Base-by-base conservation (phyloP, 2,888 invertebrate genomes). In the Heteromyza rotundicornis region DNA sequence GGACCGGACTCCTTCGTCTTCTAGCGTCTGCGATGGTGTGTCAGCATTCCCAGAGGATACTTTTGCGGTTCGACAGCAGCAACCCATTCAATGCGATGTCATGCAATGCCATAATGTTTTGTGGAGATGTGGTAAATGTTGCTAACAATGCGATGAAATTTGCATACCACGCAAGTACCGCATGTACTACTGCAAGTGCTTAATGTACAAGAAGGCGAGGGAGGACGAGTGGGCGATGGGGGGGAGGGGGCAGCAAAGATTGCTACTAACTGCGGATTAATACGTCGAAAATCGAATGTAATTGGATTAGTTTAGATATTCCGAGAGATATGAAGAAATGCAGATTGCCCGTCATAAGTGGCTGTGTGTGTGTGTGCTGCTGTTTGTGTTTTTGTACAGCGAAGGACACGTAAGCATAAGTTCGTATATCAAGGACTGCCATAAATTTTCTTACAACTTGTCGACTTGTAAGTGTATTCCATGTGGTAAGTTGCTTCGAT, bases 281-380 rank as follows among this genome's bases (percentile, higher is more conserved):
- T 58, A 52, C 58, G 40, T 22, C 51, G 52, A 51, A 58, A 52
- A 58, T 51, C 51, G 58, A 58, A 58, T 58, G 52, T 58, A 58
- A 58, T 58, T 58, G 58, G 57, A 57, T 57, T 57, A 57, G 49
- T 50, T 57, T 50, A 14, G 5, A 3, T 7, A 10, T n/a, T 40
- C 40, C 40, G 40, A n/a, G 40, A 40, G 40, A 3, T n/a, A 40
- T 3, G 40, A 10, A 40, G 32, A 58, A 35, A 12, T 54, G 57
- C 23, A 60, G 58, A 24, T 47, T 61, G 8, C 24, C 40, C 10
- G 53, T 47, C n/a, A 27, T 52, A 16, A 3, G 8, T 27, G 10
- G 22, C n/a, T 27, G 19, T 49, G 22, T 40, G 52, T 49, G 49
- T 49, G 16, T 10, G 14, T 52, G 32, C 32, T 17, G 16, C 1